A percentile compares a stretch with the other conserved stretches of the same genome.
phyloP scores from a whole-genome alignment of 64 coral and sea anemone genomes.

The Trachythela sp. region DNA sequence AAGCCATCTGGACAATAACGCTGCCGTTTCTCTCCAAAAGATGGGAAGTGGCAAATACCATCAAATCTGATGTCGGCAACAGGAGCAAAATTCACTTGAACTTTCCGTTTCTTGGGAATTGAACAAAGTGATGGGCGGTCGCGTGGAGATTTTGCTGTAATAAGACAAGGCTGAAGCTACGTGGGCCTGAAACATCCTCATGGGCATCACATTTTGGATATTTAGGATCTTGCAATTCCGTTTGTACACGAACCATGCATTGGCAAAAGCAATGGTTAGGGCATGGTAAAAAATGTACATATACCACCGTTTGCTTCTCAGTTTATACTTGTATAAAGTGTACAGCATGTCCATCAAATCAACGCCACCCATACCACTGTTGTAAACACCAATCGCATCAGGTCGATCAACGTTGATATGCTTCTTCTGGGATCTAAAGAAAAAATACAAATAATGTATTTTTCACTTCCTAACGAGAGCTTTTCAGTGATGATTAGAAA shows the following conservation, averaged over 20 bases:
- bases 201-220: not conserved
- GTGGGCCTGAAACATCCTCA: no score
- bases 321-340: slow-evolving; percentile 1
- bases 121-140: not conserved
- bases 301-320: not conserved
- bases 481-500: no score
- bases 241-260: slow-evolving; percentile 15
- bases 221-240: not conserved
- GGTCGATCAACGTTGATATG: not conserved
- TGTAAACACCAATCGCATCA: not conserved
- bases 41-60: no score
- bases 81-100: no score
- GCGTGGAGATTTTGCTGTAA: not conserved
- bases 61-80: no score
- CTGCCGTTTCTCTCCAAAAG: no score
- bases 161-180: not conserved
- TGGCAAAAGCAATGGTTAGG: not conserved
- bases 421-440: no score
- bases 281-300: not conserved
- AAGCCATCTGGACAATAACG: no score
- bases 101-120: no score
- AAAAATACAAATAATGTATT: no score
- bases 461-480: no score
- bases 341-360: slow-evolving; percentile 7
- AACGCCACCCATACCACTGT: no score